Evolutionary conservation across 2,797 vertebrate species (phyloP), one percentile per base, ranked within the genome.

Genomic region (Atherinosoma microstoma): DNA sequence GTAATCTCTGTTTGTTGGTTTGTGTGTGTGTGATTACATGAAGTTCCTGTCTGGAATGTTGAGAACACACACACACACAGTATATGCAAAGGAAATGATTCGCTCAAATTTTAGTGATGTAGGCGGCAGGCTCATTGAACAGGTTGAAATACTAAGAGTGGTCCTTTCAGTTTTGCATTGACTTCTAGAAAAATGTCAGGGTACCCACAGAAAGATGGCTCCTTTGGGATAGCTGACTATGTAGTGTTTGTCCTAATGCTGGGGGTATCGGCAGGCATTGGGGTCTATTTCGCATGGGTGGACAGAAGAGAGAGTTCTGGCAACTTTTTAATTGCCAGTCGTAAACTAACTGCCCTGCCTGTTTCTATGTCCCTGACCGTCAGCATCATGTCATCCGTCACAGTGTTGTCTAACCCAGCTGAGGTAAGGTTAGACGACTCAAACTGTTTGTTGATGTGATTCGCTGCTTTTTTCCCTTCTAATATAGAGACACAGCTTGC

Each of bases 321-420:
- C 32, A 95, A 96, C 20, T 97, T 96, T 73, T 84, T 98, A 63
- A 95, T 91, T 76, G 96, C 94, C 0, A 94, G 90, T 12, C 92
- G 94, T 35, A 91, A 88, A 1, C 93, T 97, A 94, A 85, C 54
- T 0, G 95, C 96, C 0, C 7, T 96, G n/a, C 96, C 96, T 0
- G 96, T 98, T 36, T 94, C 96, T 0, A 71, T 97, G 16, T 97
- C 96, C 1, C 93, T 98, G 70, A 94, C 95, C 0, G 95, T 96
- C 85, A 96, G 94, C 90, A 97, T 95, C 87, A 96, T 97, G 95
- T 97, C 97, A 0, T 95, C 96, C 0, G 91, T 97, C 84, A 96
- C 95, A 0, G 88, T 97, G 66, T 90, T 98, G 85, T 94, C 95
- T 64, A 95, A 92, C 27, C 96, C 96, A 0, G 91, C 94, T 0